Percentiles rank a stretch among this genome's conserved stretches.
phyloP scores from a whole-genome alignment of 2,113 vertebrate genomes.

The Speoplatyrhinus poulsoni region DNA sequence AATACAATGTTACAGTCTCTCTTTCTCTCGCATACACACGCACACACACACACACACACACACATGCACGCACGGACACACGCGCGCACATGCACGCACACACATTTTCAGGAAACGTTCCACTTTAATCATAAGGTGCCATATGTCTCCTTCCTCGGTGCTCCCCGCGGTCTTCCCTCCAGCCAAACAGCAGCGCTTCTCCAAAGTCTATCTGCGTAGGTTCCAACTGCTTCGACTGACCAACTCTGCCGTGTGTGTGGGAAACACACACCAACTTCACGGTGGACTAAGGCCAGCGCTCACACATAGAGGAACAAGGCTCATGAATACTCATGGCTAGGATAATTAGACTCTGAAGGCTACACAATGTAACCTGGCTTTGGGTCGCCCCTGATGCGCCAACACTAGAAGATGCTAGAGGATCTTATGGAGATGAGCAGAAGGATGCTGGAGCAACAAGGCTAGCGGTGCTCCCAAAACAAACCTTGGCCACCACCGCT shows the following conservation, averaged over 20 bases:
- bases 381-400: conserved; percentile 12
- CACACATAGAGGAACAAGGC: conserved; percentile 15
- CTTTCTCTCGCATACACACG: neutral
- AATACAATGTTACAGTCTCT: neutral
- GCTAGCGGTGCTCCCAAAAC: conserved; percentile 35
- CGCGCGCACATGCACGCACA: conserved; percentile 4
- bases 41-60: neutral
- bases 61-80: neutral
- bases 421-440: conserved; percentile 36
- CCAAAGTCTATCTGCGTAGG: neutral
- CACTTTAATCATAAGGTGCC: conserved; percentile 64
- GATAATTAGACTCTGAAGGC: conserved; percentile 62
- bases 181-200: conserved; percentile 41
- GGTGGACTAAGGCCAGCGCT: conserved; percentile 46
- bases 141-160: conserved; percentile 55
- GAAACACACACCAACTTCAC: conserved; percentile 15
- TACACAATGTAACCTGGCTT: conserved; percentile 8
- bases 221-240: neutral
- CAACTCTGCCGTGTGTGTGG: neutral
- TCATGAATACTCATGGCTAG: conserved; percentile 60
- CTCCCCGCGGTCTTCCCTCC: conserved; percentile 40
- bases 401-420: conserved; percentile 12
- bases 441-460: conserved; percentile 27
- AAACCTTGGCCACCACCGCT: conserved; percentile 48
- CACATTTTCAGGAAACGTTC: conserved; percentile 33